Base-by-base conservation (phyloP, 2,797 vertebrate genomes). In the Sebastes baramenuke region DNA sequence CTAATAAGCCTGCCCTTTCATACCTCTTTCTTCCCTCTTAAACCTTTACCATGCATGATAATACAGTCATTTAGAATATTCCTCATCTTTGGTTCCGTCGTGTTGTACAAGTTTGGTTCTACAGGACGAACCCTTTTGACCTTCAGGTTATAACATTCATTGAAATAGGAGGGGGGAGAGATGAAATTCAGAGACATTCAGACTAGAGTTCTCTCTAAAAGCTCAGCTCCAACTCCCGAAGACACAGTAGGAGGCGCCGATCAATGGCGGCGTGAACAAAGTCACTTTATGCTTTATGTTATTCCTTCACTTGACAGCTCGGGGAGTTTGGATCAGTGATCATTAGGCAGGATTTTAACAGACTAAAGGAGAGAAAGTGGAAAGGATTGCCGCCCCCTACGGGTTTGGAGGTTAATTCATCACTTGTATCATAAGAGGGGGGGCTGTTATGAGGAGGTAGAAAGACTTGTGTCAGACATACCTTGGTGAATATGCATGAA, bases 261-360 rank as follows among this genome's bases (percentile, higher is more conserved):
- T 80, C 82, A 78, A 59, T 67, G 49, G 8, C 34, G 34, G 5
- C 18, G 25, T 38, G 74, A 75, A 79, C 69, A 81, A 67, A 77
- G 68, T 71, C 52, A 16, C 67, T 80, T 29, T 18, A 25, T 55
- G 30, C 67, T 59, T 24, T n/a, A 49, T 49, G n/a, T 20, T 71
- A 52, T 36, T 76, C 25, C 54, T 52, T 32, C 11, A n/a, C 66
- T 69, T 77, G 67, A 79, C 62, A 65, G 67, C 73, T 75, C n/a
- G n/a, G 67, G 68, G 74, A 72, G 65, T 80, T 73, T 1, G 18
- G 42, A 86, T 86, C 81, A 71, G 85, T 79, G 80, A 75, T 73
- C 62, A 46, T 25, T 8, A 38, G 24, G 29, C 16, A 34, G 66
- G 22, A 18, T 74, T 42, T 46, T 18, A 56, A n/a, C 25, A 38